These are phyloP conservation scores for Vultur gryphus DNA, from an alignment of 2,797 vertebrate genomes.

Conservation along the genomic window DNA sequence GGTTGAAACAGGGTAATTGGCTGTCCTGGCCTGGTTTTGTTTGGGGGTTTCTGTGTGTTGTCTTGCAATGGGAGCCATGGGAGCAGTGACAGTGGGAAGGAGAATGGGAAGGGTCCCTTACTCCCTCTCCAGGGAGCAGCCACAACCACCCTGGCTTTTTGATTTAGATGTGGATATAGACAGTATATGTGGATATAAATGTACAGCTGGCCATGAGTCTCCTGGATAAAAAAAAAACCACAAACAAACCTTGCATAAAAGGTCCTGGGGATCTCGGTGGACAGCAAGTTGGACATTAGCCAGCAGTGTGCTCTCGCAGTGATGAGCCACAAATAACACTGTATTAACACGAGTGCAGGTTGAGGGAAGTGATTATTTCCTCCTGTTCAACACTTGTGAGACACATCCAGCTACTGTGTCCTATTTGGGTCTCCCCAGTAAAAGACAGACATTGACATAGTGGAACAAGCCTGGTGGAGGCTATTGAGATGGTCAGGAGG, in stretches of 20 bases:
- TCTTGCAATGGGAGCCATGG: background rate
- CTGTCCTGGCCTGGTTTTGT: background rate
- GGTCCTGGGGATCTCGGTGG: background rate
- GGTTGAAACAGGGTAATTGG: background rate
- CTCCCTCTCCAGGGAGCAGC: background rate
- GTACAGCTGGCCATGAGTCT: background rate
- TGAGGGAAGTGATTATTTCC: background rate
- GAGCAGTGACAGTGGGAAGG: background rate
- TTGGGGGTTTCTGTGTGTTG: background rate
- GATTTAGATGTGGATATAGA: background rate
- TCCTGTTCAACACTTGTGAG: background rate
- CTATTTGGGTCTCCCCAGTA: background rate
- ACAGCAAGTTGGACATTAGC: background rate
- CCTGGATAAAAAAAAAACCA: background rate
- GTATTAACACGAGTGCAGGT: background rate
- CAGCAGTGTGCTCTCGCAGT: background rate
- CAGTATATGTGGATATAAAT: background rate
- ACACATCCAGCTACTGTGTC: background rate
- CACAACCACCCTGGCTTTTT: background rate
- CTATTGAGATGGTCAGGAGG: background rate
- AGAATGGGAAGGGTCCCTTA: background rate
- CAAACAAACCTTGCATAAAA: background rate
- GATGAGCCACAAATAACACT: background rate
- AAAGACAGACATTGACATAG: background rate
- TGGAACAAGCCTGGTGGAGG: background rate